These are phyloP conservation scores for Furcula furcula DNA, from an alignment of 2,888 invertebrate species.

Conservation along the genomic window DNA sequence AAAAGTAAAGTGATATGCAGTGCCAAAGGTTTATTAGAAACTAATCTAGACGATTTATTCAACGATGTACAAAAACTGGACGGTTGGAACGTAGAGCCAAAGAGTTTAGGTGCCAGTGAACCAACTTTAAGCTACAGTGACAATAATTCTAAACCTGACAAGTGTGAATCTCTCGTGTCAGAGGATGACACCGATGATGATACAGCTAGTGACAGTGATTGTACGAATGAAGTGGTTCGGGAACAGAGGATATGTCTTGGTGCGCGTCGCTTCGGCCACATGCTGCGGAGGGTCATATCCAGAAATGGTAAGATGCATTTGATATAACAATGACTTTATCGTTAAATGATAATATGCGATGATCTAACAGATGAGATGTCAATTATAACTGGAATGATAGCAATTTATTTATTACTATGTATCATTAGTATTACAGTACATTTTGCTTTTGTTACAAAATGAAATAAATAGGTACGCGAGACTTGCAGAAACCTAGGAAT, in stretches of 20 bases:
- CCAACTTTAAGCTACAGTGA: conserved; percentile 62
- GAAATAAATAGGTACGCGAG: no score
- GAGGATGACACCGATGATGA: conserved; percentile 68
- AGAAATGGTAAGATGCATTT: conserved; percentile 64
- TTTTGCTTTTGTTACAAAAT: no score
- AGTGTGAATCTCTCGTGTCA: conserved; percentile 67
- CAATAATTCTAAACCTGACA: conserved; percentile 44
- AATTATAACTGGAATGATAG: no score
- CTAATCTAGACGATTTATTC: conserved; percentile 76
- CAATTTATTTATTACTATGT: no score
- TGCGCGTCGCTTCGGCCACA: conserved; percentile 68
- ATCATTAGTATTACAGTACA: no score
- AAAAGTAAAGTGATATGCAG: conserved; percentile 77
- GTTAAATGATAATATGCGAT: not conserved
- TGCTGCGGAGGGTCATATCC: conserved; percentile 71
- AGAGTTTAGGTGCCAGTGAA: conserved; percentile 71
- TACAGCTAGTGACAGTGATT: conserved; percentile 68
- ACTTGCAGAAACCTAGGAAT: not conserved
- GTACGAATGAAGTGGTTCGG: conserved; percentile 63
- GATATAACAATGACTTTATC: not conserved
- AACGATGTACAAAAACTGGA: conserved; percentile 60
- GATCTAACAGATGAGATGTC: not conserved
- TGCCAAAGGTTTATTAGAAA: conserved; percentile 81
- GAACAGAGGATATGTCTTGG: conserved; percentile 73
- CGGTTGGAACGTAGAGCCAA: conserved; percentile 59